Base-by-base conservation (phyloP, 2,888 invertebrate species). In the Gnatocerus cornutus region DNA sequence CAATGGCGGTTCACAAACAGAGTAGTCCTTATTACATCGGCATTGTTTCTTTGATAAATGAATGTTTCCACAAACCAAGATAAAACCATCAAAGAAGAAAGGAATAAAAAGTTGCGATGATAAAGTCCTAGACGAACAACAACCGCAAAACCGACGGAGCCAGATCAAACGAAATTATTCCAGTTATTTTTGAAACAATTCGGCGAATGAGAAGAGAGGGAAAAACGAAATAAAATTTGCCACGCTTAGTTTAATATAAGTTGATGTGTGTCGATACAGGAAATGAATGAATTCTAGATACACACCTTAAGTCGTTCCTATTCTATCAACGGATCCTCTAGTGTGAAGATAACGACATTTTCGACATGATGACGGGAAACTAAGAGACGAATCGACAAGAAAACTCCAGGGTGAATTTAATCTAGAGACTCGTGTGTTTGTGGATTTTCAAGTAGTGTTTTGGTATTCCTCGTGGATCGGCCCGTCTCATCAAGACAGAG, bases 361-460 rank as follows among this genome's bases (percentile, higher is more conserved):
- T 78, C 81, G 82, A 83, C 83, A 83, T 80, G 82, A 82, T 79
- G 82, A 83, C 82, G 80, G 80, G 79, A 81, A 81, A 81, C 82
- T 82, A 82, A 81, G 80, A 82, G 84, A 83, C 83, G 83, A 82
- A 82, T 84, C 83, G 84, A 82, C 83, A 82, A 78, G 80, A 81
- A 81, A 81, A 83, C 80, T 80, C 81, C 76, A 79, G 83, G 82
- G 82, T 79, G 83, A 84, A 84, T 84, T 84, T 84, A 84, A 84
- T 84, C 83, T 82, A 79, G 81, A 78, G 78, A 72, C 76, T 78
- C 77, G 81, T 77, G 81, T 83, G 83, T 84, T 83, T 82, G 83
- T 82, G 83, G 84, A 84, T 84, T 84, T 82, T 82, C 83, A 84
- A 84, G 84, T 84, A 83, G 84, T 83, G 82, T 84, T 84, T 84